Evolutionary conservation across 1,140 invertebrate species (phyloP), one percentile per base, ranked within the genome.

Genomic region (Drosophila parvula): DNA sequence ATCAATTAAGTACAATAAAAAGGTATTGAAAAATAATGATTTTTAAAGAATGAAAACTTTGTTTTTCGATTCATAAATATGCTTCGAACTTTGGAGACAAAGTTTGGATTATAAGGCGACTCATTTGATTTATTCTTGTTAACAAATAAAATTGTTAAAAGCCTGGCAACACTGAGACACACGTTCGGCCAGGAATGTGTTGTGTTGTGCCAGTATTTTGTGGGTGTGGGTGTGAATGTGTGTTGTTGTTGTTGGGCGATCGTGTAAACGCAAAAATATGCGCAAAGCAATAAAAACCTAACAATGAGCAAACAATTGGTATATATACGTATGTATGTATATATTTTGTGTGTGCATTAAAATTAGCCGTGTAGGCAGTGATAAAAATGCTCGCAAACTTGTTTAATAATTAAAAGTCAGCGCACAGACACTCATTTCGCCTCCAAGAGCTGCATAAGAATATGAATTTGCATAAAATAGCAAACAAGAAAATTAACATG

Each of bases 231-330:
- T 32, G 28, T 41, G 40, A 12, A 14, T 75, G 55, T 45, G 22
- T 32, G n/a, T n/a, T 69, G 11, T n/a, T 63, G 51, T 36, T 48
- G 34, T 27, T 60, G 44, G 16, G 11, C 56, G 79, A 85, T 81
- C 82, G 70, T 85, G 82, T 85, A 85, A 85, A 86, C 82, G 82
- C 69, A 85, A 85, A 85, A 85, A 79, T 81, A 85, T 85, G 82
- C 82, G 75, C 74, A 67, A 58, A 70, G 79, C 69, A 45, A 85
- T 84, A 85, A 86, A 81, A 81, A 75, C 64, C 73, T 51, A 85
- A 81, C 82, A 81, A 86, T 81, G 75, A 86, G 69, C 82, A 85
- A 86, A 85, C 65, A 85, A 86, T 86, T 86, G 69, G 65, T 68
- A 76, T 84, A 81, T 22, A 0, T 53, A 4, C n/a, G 3, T 40